A percentile compares a stretch with the other conserved stretches of the same genome.
Evolutionary conservation across 2,113 vertebrate species (phyloP).

Genomic region (Hyla sarda): DNA sequence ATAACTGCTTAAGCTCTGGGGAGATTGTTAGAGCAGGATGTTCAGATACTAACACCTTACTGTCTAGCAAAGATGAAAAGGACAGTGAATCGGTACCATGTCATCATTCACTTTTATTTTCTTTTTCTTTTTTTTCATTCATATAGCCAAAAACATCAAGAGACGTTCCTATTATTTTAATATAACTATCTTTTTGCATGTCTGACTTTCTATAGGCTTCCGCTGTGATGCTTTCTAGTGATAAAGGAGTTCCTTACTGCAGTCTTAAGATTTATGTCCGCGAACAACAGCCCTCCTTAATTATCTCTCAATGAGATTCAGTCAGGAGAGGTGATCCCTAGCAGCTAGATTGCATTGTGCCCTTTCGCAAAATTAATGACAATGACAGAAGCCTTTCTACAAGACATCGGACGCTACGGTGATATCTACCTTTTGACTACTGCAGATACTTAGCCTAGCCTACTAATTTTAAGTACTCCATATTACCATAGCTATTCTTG

Average conservation of each 20-base stretch:
- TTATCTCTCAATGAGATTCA: constrained; percentile 62
- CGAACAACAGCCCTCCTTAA: constrained; percentile 53
- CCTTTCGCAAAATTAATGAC: constrained; percentile 58
- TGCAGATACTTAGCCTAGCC: background rate
- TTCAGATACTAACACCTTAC: constrained; percentile 51
- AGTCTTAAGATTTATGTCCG: constrained; percentile 57
- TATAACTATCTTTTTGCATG: constrained; percentile 23
- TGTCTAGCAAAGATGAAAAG: constrained; percentile 46
- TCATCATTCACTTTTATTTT: constrained; percentile 57
- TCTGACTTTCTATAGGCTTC: constrained; percentile 16
- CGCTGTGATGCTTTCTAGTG: constrained; percentile 58
- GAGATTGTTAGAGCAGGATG: constrained; percentile 48
- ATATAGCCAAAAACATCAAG: constrained; percentile 51
- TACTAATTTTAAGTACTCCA: background rate
- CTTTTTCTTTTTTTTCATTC: constrained; percentile 33
- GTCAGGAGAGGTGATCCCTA: background rate
- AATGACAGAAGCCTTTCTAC: constrained; percentile 45
- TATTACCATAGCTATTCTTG: background rate
- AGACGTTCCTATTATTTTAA: background rate
- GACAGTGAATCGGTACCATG: constrained; percentile 8
- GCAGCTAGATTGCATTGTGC: constrained; percentile 50
- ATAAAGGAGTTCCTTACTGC: constrained; percentile 47
- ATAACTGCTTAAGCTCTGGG: constrained; percentile 50
- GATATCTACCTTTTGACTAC: background rate
- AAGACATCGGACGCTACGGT: constrained; percentile 34